Base-by-base conservation (phyloP, 1,140 invertebrate genomes). In the Drosophila insularis region DNA sequence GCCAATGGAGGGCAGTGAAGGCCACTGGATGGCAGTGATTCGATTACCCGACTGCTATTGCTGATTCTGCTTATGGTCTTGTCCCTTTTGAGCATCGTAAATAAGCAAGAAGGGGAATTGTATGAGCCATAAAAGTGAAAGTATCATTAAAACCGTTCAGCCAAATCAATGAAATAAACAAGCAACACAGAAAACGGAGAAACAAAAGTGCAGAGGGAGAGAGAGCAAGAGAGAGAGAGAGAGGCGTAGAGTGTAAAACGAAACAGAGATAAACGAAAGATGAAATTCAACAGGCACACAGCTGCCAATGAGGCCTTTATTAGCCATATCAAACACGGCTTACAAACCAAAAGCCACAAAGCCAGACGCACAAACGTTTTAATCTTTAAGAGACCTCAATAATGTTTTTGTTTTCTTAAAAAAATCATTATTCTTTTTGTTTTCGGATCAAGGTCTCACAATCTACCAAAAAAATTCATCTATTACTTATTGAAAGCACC, bases 101-200 rank as follows among this genome's bases (percentile, higher is more conserved):
- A 53, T 55, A 63, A 63, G 43, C 54, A 23, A 35, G 43, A 63
- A 35, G 23, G 37, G 43, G 40, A 63, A 35, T 23, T 43, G 32
- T 53, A 35, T 54, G 40, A 54, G 62, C 40, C 43, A 63, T 63
- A 54, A 55, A 63, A 63, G 50, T 13, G 43, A 63, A 63, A 50
- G 43, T 54, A 35, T 46, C 43, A 63, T 63, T 46, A 55, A 50
- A 63, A 55, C 19, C 43, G 62, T 27, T 53, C 43, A 63, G 39
- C 37, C 50, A 27, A 63, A 50, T 53, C 50, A 53, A 55, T 35
- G 43, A 63, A 50, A 50, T 50, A 50, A 50, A 50, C 43, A 50
- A 50, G 43, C 8, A 63, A 13, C 17, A 19, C 39, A 13, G 1
- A 63, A 40, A 11, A 23, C 10, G 35, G 23, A 53, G 5, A 8